Conservation (phyloP, 2,113 vertebrate species). For the Dipodomys spectabilis region DNA sequence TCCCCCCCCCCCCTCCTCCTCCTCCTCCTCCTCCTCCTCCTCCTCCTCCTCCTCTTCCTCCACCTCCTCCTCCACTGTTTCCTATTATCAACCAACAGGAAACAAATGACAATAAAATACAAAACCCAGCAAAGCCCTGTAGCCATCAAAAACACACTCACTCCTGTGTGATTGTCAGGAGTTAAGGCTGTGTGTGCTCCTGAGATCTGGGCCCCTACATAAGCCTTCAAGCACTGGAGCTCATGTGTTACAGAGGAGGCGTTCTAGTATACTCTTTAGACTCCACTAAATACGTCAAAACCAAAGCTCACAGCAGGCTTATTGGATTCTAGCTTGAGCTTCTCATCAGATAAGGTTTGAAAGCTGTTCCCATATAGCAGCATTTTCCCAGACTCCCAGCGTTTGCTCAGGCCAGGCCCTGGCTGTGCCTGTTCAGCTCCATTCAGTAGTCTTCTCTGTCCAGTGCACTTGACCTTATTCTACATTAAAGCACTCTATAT, state of each 20-base stretch:
- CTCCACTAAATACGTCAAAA: neutral
- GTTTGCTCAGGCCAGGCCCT: neutral
- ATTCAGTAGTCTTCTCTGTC: neutral
- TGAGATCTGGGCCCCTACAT: neutral
- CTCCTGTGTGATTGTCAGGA: neutral
- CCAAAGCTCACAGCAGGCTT: neutral
- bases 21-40: too few species aligned
- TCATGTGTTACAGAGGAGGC: neutral
- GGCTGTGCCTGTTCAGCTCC: accelerated
- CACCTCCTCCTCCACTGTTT: too few species aligned
- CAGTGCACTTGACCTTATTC: neutral
- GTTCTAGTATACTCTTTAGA: neutral
- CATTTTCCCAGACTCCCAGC: neutral
- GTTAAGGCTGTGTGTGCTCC: neutral
- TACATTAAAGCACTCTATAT: neutral
- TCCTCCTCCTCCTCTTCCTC: too few species aligned
- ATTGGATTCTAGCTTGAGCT: neutral
- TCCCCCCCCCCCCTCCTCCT: too few species aligned
- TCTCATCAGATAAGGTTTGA: neutral
- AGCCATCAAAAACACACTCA: neutral
- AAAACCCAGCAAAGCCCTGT: neutral
- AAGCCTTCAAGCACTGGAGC: neutral
- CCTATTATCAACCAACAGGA: neutral
- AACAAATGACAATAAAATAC: neutral
- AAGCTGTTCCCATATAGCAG: neutral